phyloP scores from a whole-genome alignment of 2,113 vertebrate species.

The Notothenia coriiceps region DNA sequence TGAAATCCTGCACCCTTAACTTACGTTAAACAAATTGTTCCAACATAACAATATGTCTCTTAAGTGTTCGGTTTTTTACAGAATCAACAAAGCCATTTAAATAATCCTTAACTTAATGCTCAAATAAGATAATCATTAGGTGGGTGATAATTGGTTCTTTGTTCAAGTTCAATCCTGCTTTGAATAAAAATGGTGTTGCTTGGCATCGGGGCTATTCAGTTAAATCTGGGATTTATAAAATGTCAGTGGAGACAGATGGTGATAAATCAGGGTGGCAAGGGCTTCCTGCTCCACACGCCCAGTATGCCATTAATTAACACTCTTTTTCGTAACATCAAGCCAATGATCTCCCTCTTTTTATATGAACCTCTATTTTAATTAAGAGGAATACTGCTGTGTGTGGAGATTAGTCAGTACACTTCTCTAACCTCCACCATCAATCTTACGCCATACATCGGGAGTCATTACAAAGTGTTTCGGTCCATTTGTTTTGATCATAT shows the following conservation, averaged over 20 bases:
- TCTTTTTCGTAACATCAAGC: constrained; percentile 36
- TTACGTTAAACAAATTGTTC: neutral
- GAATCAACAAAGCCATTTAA: neutral
- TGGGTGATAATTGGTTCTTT: neutral
- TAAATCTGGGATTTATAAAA: constrained; percentile 22
- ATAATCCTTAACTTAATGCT: neutral
- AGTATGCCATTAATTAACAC: constrained; percentile 57
- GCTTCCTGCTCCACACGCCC: constrained; percentile 11
- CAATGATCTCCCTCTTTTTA: constrained; percentile 42
- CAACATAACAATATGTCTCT: neutral
- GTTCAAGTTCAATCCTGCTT: neutral
- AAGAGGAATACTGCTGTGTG: constrained; percentile 43
- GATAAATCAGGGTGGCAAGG: constrained; percentile 38
- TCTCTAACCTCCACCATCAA: constrained; percentile 50
- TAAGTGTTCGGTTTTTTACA: neutral
- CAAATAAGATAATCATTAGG: neutral
- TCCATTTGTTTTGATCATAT: constrained; percentile 56
- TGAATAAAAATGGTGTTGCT: neutral
- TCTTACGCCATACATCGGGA: constrained; percentile 31
- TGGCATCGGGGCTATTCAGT: constrained; percentile 4
- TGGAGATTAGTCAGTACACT: constrained; percentile 48
- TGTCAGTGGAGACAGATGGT: constrained; percentile 27
- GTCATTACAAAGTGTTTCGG: constrained; percentile 46
- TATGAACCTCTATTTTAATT: constrained; percentile 53
- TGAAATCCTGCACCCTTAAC: neutral